These are phyloP conservation scores for Thomomys bottae DNA, from an alignment of 2,113 vertebrate species.

Conservation along the genomic window DNA sequence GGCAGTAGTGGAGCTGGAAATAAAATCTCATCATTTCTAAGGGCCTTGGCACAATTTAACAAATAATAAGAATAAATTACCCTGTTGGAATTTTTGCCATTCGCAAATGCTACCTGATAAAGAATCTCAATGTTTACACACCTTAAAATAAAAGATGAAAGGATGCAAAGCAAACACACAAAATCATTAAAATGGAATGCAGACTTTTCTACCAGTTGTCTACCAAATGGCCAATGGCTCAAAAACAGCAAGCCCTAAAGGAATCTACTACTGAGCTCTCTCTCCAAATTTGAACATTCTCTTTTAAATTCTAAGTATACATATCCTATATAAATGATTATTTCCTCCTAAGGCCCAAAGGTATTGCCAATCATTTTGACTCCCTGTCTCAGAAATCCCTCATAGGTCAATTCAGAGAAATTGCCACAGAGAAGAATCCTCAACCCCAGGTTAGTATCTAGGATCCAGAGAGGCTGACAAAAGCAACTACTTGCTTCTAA, in stretches of 20 bases:
- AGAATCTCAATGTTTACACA: neutral
- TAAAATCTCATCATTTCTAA: neutral
- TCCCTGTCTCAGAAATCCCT: neutral
- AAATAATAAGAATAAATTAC: slow-evolving; percentile 20
- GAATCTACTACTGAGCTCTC: neutral
- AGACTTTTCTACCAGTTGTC: neutral
- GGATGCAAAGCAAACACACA: neutral
- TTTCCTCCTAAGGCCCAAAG: neutral
- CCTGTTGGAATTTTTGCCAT: neutral
- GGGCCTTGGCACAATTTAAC: neutral
- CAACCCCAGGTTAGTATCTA: neutral
- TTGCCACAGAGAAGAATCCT: neutral
- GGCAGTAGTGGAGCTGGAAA: neutral
- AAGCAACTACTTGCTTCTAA: neutral
- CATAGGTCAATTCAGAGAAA: neutral
- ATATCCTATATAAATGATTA: neutral
- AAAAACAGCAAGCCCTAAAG: neutral
- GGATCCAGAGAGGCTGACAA: neutral
- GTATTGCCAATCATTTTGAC: neutral
- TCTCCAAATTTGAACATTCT: neutral
- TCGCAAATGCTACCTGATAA: neutral
- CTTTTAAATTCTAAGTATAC: too few relatives aligned
- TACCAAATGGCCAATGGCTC: neutral
- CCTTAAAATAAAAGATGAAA: neutral
- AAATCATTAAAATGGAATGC: neutral